A percentile compares a stretch with the other conserved stretches of the same genome.
Evolutionary conservation across 1,140 invertebrate genomes (phyloP).

Genomic region (Sipha flava): DNA sequence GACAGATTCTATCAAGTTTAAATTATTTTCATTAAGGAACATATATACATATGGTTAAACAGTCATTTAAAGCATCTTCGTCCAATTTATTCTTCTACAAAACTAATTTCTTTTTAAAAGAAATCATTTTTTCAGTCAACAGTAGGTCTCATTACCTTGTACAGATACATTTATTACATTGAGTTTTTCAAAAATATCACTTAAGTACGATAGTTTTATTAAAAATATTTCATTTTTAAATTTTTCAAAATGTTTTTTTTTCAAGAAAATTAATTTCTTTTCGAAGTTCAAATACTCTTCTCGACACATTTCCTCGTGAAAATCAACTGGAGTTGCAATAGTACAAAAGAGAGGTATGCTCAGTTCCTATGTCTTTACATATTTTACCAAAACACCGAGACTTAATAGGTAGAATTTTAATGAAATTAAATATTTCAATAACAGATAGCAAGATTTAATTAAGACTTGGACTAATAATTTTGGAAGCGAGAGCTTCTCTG

Average conservation of each 20-base stretch:
- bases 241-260: not conserved
- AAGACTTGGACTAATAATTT: not conserved
- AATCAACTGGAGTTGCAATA: not conserved
- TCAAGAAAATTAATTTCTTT: not conserved
- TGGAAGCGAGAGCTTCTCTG: not conserved
- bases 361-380: not conserved
- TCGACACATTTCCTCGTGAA: not conserved
- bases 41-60: too few relatives aligned
- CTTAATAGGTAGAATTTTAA: not conserved
- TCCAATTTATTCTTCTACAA: not conserved
- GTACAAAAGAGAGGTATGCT: not conserved
- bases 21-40: too few relatives aligned
- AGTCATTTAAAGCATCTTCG: not conserved
- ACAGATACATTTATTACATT: not conserved
- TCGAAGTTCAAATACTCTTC: not conserved
- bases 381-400: not conserved
- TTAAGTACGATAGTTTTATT: not conserved
- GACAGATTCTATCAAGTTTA: too few relatives aligned
- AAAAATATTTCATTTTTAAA: not conserved
- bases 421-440: not conserved
- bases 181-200: not conserved
- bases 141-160: not conserved
- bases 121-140: not conserved
- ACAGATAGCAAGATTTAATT: not conserved
- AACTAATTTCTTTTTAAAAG: not conserved